Evolutionary conservation across 2,797 vertebrate species (phyloP).

Genomic region (Erithacus rubecula): DNA sequence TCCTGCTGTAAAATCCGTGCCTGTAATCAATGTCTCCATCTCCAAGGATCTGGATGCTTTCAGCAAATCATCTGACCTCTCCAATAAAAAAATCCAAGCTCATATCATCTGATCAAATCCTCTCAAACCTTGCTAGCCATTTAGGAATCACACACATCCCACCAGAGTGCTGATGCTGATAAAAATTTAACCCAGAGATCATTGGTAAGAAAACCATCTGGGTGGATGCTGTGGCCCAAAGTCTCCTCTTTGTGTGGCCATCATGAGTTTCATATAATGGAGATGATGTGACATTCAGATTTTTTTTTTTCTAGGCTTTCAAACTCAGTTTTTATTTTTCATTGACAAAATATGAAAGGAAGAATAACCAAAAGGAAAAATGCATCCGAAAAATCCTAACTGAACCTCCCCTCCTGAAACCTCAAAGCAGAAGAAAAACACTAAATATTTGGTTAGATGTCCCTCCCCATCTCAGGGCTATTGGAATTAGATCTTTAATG

Average conservation of each 20-base stretch:
- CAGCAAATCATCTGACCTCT: neutral
- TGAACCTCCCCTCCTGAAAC: accelerated
- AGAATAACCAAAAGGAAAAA: neutral
- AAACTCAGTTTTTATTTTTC: neutral
- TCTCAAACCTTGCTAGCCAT: neutral
- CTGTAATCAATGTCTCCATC: neutral
- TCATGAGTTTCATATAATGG: neutral
- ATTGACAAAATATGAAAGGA: neutral
- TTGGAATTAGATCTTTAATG: neutral
- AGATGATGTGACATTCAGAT: neutral
- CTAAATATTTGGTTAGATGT: neutral
- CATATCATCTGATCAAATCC: constrained; percentile 31
- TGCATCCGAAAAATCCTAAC: no score
- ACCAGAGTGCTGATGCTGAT: neutral
- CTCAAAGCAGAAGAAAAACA: neutral
- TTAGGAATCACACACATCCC: neutral
- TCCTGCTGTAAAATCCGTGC: neutral
- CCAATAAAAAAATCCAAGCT: constrained; percentile 14
- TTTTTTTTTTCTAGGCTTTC: neutral
- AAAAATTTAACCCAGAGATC: neutral
- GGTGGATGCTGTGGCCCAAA: neutral
- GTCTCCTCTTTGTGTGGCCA: neutral
- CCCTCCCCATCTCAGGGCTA: neutral
- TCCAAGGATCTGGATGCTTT: constrained; percentile 2
- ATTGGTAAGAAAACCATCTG: neutral